Evolutionary conservation across 2,888 invertebrate genomes (phyloP), one percentile per base, ranked within the genome.

Genomic region (Ommatoiulus sabulosus): DNA sequence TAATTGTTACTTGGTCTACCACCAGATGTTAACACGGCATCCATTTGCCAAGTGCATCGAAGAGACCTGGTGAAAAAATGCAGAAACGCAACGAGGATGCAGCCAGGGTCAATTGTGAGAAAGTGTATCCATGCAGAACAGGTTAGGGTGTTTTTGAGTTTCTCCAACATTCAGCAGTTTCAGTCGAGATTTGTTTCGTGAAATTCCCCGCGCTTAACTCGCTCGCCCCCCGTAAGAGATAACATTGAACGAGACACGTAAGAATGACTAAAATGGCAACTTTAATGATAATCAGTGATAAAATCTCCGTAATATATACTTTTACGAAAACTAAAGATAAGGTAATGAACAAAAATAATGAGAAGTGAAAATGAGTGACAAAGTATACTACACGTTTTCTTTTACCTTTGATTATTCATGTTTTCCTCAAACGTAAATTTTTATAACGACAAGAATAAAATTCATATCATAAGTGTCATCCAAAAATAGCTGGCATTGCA

Each of bases 351-450:
- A 57, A 57, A 57, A 57, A 57, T 57, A 57, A 57, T 57, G 57
- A 57, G 57, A 57, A 57, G 57, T 57, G 57, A 57, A 57, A 57
- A 57, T 57, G 57, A 57, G 57, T 57, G 57, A 57, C 57, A 12
- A 57, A 57, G 57, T 57, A 57, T 57, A 57, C 57, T 57, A 57
- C 57, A 57, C 57, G 57, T 57, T 57, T 57, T 57, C 57, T 12
- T 57, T 57, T 57, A 57, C 57, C 57, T 57, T 57, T 57, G 57
- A 57, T 57, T 57, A 57, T 57, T 57, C 57, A 57, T 57, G 57
- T 57, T 57, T 57, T 57, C 57, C 57, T 57, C 57, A 57, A 12
- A 57, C 57, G 57, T 17, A 57, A 15, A 57, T 15, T 57, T 57
- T 57, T 57, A 57, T 57, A 57, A 57, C 57, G 57, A 57, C 57